These are phyloP conservation scores for Aricia artaxerxes DNA, from an alignment of 2,888 invertebrate species.

Conservation along the genomic window DNA sequence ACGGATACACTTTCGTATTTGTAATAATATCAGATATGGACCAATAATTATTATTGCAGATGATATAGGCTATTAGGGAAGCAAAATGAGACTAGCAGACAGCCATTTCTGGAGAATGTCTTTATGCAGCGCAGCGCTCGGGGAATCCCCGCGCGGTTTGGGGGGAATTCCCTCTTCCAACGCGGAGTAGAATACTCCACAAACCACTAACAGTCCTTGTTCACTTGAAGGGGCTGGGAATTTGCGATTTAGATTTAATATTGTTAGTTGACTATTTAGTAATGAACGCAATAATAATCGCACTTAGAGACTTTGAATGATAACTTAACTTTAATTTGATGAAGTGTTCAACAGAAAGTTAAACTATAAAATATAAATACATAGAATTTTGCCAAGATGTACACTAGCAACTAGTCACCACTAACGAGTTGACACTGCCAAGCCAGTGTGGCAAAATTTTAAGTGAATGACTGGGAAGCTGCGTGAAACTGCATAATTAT, in stretches of 20 bases:
- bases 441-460: too few relatives aligned
- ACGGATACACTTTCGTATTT: neutral
- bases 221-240: neutral
- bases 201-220: neutral
- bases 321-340: neutral
- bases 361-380: too few relatives aligned
- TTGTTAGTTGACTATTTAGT: neutral
- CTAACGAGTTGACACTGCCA: too few relatives aligned
- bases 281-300: neutral
- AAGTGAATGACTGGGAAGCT: too few relatives aligned
- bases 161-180: neutral
- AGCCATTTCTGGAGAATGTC: neutral
- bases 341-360: too few relatives aligned
- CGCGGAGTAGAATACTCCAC: neutral
- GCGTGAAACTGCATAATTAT: too few relatives aligned
- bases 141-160: neutral
- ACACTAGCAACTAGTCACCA: too few relatives aligned
- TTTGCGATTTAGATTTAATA: neutral
- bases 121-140: conserved; percentile 7
- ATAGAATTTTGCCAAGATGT: too few relatives aligned
- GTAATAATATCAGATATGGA: neutral
- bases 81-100: neutral
- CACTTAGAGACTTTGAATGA: neutral
- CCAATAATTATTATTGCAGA: too few relatives aligned
- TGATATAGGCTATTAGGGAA: neutral